These are phyloP conservation scores for Latrodectus hesperus DNA, from an alignment of 2,888 invertebrate genomes.

Conservation along the genomic window DNA sequence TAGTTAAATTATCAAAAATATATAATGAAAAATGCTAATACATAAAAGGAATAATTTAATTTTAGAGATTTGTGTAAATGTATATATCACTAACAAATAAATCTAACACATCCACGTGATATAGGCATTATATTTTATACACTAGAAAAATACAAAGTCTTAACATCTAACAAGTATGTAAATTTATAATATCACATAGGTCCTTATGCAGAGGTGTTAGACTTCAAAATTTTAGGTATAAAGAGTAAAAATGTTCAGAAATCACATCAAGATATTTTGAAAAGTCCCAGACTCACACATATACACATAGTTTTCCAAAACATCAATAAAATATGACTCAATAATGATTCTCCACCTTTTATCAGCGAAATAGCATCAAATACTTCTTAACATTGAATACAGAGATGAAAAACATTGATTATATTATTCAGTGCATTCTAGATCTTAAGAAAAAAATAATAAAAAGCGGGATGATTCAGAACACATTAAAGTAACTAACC, in stretches of 20 bases:
- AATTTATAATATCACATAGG: constrained; percentile 65
- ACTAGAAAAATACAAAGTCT: constrained; percentile 68
- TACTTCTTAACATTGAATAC: neutral
- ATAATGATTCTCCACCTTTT: neutral
- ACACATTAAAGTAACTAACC: too few relatives aligned
- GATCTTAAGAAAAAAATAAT: too few relatives aligned
- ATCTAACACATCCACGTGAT: constrained; percentile 40
- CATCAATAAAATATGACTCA: neutral
- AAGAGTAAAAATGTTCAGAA: constrained; percentile 48
- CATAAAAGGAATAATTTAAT: neutral
- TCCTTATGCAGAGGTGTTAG: constrained; percentile 59
- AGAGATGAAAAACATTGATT: neutral
- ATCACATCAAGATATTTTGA: constrained; percentile 14
- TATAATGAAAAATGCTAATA: neutral
- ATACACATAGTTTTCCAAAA: neutral
- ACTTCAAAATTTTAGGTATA: constrained; percentile 66
- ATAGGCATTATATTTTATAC: constrained; percentile 45
- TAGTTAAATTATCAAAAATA: neutral
- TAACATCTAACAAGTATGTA: constrained; percentile 68
- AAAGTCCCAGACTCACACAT: constrained; percentile 19
- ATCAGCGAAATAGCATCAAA: neutral
- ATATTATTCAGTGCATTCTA: too few relatives aligned
- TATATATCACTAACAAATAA: constrained; percentile 46
- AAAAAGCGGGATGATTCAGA: too few relatives aligned
- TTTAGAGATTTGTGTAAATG: neutral